phyloP scores from a whole-genome alignment of 2,113 vertebrate genomes.

The Miniopterus natalensis region DNA sequence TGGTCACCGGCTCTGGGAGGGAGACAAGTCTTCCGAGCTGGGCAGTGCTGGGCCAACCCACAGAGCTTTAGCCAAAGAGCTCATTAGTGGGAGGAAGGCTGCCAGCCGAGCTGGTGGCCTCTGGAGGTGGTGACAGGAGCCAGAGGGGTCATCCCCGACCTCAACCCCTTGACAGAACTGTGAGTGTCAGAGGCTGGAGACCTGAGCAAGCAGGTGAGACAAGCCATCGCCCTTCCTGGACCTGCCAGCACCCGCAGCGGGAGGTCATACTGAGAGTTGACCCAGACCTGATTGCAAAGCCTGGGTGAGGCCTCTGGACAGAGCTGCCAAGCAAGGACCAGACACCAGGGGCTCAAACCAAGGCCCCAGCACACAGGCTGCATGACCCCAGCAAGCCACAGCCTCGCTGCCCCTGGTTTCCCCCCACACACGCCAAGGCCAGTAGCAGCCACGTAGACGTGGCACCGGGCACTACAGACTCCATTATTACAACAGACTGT shows the following conservation, averaged over 20 bases:
- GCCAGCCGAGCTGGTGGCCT: neutral
- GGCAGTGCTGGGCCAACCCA: neutral
- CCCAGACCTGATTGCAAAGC: neutral
- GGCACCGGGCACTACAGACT: too few relatives aligned
- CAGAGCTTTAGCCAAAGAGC: neutral
- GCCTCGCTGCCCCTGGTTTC: too few relatives aligned
- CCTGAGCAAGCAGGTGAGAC: neutral
- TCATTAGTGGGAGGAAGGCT: neutral
- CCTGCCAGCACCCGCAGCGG: neutral
- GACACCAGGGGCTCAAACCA: too few relatives aligned
- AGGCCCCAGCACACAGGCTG: neutral
- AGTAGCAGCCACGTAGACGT: too few relatives aligned
- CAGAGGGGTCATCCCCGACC: fast-evolving
- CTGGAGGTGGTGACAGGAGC: neutral
- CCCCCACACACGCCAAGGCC: too few relatives aligned
- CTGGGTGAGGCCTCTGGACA: neutral
- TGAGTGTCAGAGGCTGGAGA: neutral
- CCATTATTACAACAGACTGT: too few relatives aligned
- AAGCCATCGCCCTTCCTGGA: fast-evolving
- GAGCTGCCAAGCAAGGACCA: neutral
- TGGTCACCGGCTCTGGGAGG: neutral
- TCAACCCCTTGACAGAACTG: neutral
- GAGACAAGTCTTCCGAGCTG: neutral
- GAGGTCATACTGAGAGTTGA: neutral
- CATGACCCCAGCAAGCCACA: neutral